phyloP scores from a whole-genome alignment of 1,140 invertebrate species.

The Danaus melanippus region DNA sequence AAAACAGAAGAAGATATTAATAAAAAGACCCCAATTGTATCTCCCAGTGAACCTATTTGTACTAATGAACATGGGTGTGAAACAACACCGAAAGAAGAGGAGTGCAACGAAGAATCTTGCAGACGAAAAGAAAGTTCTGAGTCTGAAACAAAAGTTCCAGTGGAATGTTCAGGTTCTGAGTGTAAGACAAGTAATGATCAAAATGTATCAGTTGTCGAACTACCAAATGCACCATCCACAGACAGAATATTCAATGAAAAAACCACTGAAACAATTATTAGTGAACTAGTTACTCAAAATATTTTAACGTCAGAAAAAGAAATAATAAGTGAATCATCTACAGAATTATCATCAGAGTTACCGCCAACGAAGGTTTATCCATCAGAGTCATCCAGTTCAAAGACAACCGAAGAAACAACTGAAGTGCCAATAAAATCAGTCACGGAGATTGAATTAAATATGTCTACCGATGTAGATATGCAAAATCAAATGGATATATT shows the following conservation, averaged over 20 bases:
- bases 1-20: slow-evolving; percentile 18
- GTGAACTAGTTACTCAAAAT: not conserved
- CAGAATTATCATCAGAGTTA: not conserved
- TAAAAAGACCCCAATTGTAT: slow-evolving; percentile 6
- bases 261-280: not conserved
- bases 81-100: slow-evolving; percentile 19
- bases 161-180: slow-evolving; percentile 31
- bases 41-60: slow-evolving; percentile 10
- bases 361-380: not conserved
- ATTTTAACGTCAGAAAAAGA: not conserved
- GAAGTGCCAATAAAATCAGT: too few relatives aligned
- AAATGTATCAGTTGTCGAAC: not conserved
- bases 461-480: too few relatives aligned
- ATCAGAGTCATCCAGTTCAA: too few relatives aligned
- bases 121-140: slow-evolving; percentile 35
- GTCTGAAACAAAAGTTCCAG: slow-evolving; percentile 18
- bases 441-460: too few relatives aligned
- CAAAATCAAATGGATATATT: too few relatives aligned
- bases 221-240: slow-evolving; percentile 1
- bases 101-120: slow-evolving; percentile 47
- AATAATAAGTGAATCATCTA: slow-evolving; percentile 3
- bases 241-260: slow-evolving; percentile 4
- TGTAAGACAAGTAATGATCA: slow-evolving; percentile 14
- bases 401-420: too few relatives aligned
- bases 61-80: slow-evolving; percentile 25